phyloP scores from a whole-genome alignment of 2,797 vertebrate species.

The Chaetodon trifasciatus region DNA sequence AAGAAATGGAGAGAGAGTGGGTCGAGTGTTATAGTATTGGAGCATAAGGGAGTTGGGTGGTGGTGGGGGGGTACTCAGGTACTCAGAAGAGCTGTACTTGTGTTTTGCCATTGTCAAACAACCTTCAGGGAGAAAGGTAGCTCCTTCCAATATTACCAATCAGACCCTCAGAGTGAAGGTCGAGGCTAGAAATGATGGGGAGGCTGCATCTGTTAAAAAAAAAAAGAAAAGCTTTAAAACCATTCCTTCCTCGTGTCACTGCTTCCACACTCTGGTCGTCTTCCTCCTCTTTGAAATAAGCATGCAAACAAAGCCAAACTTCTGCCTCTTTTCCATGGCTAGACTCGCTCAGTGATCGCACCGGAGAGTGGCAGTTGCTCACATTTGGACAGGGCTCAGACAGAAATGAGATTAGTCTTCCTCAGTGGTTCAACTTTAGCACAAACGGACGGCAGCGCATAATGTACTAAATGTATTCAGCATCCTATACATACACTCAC shows the following conservation, averaged over 20 bases:
- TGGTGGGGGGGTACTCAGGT: background rate
- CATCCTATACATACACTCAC: slow-evolving; percentile 44
- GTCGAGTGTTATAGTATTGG: slow-evolving; percentile 48
- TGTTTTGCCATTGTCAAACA: slow-evolving; percentile 72
- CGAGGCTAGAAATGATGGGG: slow-evolving; percentile 14
- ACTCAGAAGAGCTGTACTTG: slow-evolving; percentile 46
- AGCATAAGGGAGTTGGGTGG: slow-evolving; percentile 22
- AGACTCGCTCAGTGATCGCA: slow-evolving; percentile 26
- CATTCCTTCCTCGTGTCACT: slow-evolving; percentile 2
- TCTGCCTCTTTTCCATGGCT: slow-evolving; percentile 4
- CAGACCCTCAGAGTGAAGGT: slow-evolving; percentile 35
- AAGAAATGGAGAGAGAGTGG: slow-evolving; percentile 50
- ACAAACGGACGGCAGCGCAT: slow-evolving; percentile 27
- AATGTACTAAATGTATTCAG: slow-evolving; percentile 49
- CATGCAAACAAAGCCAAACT: slow-evolving; percentile 23
- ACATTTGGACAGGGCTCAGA: slow-evolving; percentile 32
- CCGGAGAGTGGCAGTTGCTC: slow-evolving; percentile 30
- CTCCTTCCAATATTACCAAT: slow-evolving; percentile 58
- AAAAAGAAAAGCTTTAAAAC: background rate
- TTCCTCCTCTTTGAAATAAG: slow-evolving; percentile 20
- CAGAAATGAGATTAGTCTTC: slow-evolving; percentile 32
- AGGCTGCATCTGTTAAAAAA: slow-evolving; percentile 19
- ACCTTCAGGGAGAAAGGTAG: slow-evolving; percentile 66
- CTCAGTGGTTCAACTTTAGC: slow-evolving; percentile 50
- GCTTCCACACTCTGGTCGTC: background rate